These are phyloP conservation scores for Notothenia rossii DNA, from an alignment of 2,113 vertebrate species.

Conservation along the genomic window DNA sequence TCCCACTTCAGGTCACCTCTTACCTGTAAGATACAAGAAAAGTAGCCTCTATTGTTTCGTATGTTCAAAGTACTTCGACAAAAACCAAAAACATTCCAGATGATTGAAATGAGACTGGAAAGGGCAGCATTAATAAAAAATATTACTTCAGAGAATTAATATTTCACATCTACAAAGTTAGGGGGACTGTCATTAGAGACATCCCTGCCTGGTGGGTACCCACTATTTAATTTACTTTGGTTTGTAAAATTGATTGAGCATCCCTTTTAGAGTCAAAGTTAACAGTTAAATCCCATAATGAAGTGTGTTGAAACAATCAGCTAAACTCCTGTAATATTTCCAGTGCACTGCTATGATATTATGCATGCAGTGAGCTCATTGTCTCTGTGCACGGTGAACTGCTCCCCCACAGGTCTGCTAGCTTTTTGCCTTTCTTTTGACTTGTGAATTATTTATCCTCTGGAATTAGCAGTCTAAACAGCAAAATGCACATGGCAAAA, in stretches of 20 bases:
- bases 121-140: no score
- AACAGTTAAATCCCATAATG: conserved; percentile 9
- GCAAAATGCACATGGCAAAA: neutral
- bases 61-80: no score
- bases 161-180: no score
- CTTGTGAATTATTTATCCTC: conserved; percentile 52
- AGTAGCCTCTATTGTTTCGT: no score
- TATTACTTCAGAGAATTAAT: no score
- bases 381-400: conserved; percentile 30
- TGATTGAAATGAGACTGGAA: no score
- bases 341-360: conserved; percentile 18
- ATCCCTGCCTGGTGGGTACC: neutral
- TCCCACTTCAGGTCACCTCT: no score
- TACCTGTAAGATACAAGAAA: no score
- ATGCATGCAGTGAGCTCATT: conserved; percentile 44
- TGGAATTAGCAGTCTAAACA: conserved; percentile 25
- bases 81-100: no score
- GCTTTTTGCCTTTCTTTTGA: conserved; percentile 44
- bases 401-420: conserved; percentile 68
- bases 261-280: neutral
- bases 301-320: conserved; percentile 3
- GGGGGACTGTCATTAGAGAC: neutral
- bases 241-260: neutral
- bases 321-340: conserved; percentile 4
- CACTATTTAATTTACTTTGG: neutral